These are phyloP conservation scores for Himalopsyche japonica DNA, from an alignment of 2,888 invertebrate genomes.

Conservation along the genomic window DNA sequence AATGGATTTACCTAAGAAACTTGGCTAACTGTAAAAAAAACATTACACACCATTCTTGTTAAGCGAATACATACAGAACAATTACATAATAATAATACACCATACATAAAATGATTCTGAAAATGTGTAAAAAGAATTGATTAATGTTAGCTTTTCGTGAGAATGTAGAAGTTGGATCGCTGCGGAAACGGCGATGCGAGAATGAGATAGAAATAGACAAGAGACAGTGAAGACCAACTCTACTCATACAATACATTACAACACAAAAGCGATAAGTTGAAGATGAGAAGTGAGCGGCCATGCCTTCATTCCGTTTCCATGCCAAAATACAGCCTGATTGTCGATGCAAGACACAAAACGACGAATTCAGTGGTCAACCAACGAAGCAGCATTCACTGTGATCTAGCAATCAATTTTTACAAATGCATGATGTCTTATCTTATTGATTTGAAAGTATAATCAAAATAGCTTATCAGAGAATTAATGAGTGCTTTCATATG, in stretches of 20 bases:
- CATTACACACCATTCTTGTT: background rate
- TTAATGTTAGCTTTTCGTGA: background rate
- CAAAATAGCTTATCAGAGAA: too few relatives aligned
- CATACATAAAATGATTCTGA: background rate
- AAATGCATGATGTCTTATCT: background rate
- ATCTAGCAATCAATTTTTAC: background rate
- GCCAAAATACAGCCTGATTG: background rate
- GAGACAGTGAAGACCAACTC: background rate
- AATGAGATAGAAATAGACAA: background rate
- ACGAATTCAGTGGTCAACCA: conserved; percentile 5
- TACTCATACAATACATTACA: background rate
- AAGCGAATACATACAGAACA: background rate
- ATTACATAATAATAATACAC: background rate
- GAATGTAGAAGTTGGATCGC: background rate
- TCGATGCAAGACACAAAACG: background rate
- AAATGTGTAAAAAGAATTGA: background rate
- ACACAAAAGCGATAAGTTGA: background rate
- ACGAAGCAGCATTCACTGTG: conserved; percentile 9
- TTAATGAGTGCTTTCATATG: too few relatives aligned
- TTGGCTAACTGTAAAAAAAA: background rate
- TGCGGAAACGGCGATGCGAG: background rate
- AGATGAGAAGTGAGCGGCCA: conserved; percentile 2
- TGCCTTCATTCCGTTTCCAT: conserved; percentile 16
- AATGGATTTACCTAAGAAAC: too few relatives aligned
- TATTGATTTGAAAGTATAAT: background rate